These are phyloP conservation scores for Drosophila sp. DNA, from an alignment of 1,140 invertebrate genomes.

Conservation along the genomic window DNA sequence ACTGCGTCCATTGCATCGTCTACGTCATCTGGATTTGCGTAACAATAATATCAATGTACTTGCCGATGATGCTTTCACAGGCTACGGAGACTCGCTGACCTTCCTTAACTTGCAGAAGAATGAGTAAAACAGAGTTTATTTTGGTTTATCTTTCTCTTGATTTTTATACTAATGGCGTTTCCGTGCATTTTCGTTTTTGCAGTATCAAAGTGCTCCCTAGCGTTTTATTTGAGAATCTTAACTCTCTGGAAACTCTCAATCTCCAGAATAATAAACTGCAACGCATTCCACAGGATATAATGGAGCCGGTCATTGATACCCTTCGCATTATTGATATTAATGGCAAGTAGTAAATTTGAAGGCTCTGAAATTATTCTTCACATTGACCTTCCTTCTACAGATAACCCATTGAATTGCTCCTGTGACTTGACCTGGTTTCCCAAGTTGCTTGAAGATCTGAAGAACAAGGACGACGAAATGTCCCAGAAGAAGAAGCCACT, in stretches of 20 bases:
- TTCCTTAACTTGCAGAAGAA: slow-evolving; percentile 96
- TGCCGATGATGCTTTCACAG: slow-evolving; percentile 93
- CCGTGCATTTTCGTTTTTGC: slow-evolving; percentile 47
- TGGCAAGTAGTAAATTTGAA: slow-evolving; percentile 88
- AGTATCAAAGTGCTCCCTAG: slow-evolving; percentile 91
- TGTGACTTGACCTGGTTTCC: slow-evolving; percentile 94
- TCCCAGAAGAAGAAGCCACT: slow-evolving; percentile 93
- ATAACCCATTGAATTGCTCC: slow-evolving; percentile 94
- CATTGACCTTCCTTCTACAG: slow-evolving; percentile 83
- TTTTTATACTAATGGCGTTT: slow-evolving; percentile 10
- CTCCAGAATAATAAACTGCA: slow-evolving; percentile 94
- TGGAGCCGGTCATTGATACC: slow-evolving; percentile 93
- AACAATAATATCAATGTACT: slow-evolving; percentile 93
- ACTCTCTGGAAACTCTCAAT: slow-evolving; percentile 93
- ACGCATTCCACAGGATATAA: slow-evolving; percentile 93
- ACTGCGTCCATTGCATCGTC: slow-evolving; percentile 90
- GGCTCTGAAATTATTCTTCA: background rate
- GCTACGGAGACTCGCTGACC: slow-evolving; percentile 95
- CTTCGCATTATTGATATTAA: slow-evolving; percentile 92
- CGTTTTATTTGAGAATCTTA: slow-evolving; percentile 92
- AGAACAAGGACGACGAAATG: slow-evolving; percentile 91
- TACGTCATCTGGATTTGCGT: slow-evolving; percentile 93
- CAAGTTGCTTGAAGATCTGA: slow-evolving; percentile 89
- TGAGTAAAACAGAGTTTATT: slow-evolving; percentile 86
- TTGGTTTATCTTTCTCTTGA: background rate